Percentiles rank a stretch among this genome's conserved stretches.
These are phyloP conservation scores for Mugil cephalus DNA, from an alignment of 2,113 vertebrate genomes.

Conservation along the genomic window DNA sequence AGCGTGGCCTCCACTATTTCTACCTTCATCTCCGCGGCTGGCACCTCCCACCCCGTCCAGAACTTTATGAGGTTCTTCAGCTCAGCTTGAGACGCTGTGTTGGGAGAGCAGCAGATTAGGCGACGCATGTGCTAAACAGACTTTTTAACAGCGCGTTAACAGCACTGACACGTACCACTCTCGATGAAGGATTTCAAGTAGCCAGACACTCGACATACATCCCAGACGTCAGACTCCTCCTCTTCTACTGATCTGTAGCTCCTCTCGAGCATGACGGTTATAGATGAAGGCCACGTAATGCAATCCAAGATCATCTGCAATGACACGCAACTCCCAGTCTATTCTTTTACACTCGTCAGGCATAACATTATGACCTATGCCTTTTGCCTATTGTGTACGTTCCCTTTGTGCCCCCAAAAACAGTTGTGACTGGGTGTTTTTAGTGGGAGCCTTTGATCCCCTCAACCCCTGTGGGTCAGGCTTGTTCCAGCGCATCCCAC, in stretches of 20 bases:
- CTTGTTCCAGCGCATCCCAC: too few relatives aligned
- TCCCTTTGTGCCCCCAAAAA: too few relatives aligned
- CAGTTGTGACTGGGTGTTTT: too few relatives aligned
- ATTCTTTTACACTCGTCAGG: too few relatives aligned
- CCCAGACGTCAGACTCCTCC: background rate
- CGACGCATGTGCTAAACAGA: background rate
- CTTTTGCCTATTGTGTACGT: too few relatives aligned
- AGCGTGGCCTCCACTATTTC: slow-evolving; percentile 48
- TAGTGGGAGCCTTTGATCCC: too few relatives aligned
- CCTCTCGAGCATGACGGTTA: slow-evolving; percentile 45
- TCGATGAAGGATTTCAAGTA: slow-evolving; percentile 60
- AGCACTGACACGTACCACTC: slow-evolving; percentile 39
- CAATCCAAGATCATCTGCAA: slow-evolving; percentile 63
- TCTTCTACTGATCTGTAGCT: background rate
- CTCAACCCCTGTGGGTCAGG: too few relatives aligned
- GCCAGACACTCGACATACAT: slow-evolving; percentile 42
- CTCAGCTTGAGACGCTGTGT: slow-evolving; percentile 46
- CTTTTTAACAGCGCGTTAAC: background rate
- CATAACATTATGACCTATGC: too few relatives aligned
- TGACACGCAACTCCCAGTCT: background rate
- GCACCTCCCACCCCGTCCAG: slow-evolving; percentile 67
- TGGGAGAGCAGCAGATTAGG: slow-evolving; percentile 5
- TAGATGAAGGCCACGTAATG: slow-evolving; percentile 53
- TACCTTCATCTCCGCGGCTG: slow-evolving; percentile 56
- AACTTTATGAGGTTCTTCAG: slow-evolving; percentile 63